These are phyloP conservation scores for Neofelis nebulosa DNA, from an alignment of 2,113 vertebrate species.

Conservation along the genomic window DNA sequence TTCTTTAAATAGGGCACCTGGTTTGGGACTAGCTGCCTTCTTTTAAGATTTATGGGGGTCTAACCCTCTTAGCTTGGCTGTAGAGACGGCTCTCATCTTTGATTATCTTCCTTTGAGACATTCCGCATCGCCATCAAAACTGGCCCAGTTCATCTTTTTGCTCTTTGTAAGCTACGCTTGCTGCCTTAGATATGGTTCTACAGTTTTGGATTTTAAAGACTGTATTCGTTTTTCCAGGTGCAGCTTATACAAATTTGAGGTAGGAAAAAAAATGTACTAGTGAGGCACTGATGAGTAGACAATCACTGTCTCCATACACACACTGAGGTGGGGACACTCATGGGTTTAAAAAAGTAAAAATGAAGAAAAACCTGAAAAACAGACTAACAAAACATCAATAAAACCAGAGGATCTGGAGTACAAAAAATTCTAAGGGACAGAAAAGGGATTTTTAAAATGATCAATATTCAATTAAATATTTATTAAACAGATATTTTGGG, in stretches of 20 bases:
- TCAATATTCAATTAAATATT: constrained; percentile 43
- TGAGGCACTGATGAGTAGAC: neutral
- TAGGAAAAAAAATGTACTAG: neutral
- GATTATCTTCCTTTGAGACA: neutral
- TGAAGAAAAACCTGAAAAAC: neutral
- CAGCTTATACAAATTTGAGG: neutral
- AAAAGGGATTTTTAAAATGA: constrained; percentile 50
- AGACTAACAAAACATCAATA: neutral
- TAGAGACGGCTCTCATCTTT: neutral
- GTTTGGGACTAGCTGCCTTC: neutral
- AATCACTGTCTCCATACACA: neutral
- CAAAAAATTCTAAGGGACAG: neutral
- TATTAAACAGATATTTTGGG: neutral
- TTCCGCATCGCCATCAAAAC: neutral
- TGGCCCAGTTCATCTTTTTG: neutral
- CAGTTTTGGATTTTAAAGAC: neutral
- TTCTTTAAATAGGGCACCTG: neutral
- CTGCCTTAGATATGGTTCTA: neutral
- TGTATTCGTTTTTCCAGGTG: neutral
- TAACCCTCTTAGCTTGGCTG: neutral
- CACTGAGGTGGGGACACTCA: neutral
- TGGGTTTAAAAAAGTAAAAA: neutral
- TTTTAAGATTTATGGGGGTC: neutral
- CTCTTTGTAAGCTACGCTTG: neutral
- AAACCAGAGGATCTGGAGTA: neutral